These are phyloP conservation scores for Porites evermanni DNA, from an alignment of 92 coral and sea anemone genomes.

Conservation along the genomic window DNA sequence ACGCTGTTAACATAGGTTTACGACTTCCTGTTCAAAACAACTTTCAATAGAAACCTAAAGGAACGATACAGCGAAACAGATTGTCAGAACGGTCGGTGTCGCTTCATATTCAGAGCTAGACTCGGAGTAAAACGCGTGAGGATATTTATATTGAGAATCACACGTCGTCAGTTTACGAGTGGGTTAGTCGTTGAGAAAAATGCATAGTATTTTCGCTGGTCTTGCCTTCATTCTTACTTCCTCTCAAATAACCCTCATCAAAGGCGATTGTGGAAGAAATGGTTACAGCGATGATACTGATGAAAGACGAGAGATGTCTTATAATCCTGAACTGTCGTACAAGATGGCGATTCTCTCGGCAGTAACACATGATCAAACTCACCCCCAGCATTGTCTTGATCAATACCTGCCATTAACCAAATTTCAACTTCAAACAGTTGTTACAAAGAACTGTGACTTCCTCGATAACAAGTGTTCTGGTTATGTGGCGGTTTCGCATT, in stretches of 20 bases:
- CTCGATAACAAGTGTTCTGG: slow-evolving; percentile 55
- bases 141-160: too few species aligned
- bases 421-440: slow-evolving; percentile 44
- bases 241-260: neutral
- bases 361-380: slow-evolving; percentile 42
- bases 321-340: slow-evolving; percentile 54
- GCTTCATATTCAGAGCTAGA: neutral
- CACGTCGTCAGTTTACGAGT: too few species aligned
- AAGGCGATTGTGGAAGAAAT: neutral
- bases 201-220: neutral
- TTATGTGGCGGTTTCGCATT: slow-evolving; percentile 72
- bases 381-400: slow-evolving; percentile 56
- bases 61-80: neutral
- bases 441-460: slow-evolving; percentile 54
- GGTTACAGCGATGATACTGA: slow-evolving; percentile 6
- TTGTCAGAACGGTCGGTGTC: too few species aligned
- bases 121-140: neutral
- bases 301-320: neutral
- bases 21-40: neutral
- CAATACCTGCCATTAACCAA: slow-evolving; percentile 50
- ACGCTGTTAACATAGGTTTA: too few species aligned
- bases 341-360: slow-evolving; percentile 74
- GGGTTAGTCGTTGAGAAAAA: neutral
- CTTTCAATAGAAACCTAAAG: neutral
- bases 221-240: neutral